A percentile compares a stretch with the other conserved stretches of the same genome.
Evolutionary conservation across 2,888 invertebrate genomes (phyloP).

Genomic region (Phania funesta): DNA sequence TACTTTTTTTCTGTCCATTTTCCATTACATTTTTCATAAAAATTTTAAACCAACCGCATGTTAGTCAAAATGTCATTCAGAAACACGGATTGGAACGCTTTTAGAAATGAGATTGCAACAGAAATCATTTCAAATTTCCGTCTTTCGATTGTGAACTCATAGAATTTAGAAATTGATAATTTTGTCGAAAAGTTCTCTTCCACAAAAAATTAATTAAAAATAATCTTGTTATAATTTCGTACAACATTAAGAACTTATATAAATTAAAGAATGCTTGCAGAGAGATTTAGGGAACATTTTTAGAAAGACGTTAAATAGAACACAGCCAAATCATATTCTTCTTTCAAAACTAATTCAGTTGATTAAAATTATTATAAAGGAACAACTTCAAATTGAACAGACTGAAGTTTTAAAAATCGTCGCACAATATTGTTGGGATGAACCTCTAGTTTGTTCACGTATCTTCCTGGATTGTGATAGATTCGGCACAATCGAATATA

Average conservation of each 20-base stretch:
- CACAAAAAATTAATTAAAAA: neutral
- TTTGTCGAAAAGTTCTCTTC: neutral
- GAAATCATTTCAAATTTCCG: neutral
- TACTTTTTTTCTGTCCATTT: slow-evolving; percentile 4
- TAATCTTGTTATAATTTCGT: neutral
- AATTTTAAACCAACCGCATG: neutral
- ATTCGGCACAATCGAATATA: too few species aligned
- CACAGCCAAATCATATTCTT: neutral
- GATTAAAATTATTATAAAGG: slow-evolving; percentile 25
- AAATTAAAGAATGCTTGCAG: neutral
- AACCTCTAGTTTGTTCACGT: too few species aligned
- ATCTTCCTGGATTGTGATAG: too few species aligned
- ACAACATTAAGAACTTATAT: slow-evolving; percentile 11
- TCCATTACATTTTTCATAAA: neutral
- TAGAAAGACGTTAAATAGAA: neutral
- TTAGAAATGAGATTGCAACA: neutral
- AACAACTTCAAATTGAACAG: neutral
- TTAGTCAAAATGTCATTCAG: too few species aligned
- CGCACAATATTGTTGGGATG: too few species aligned
- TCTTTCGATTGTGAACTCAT: neutral
- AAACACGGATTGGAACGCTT: neutral
- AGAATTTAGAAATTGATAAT: slow-evolving; percentile 16
- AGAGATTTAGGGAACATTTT: neutral
- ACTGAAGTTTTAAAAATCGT: neutral
- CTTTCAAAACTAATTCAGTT: neutral